Percentiles rank a stretch among this genome's conserved stretches.
Evolutionary conservation across 2,797 vertebrate genomes (phyloP).

Genomic region (Rhadinocentrus ornatus): DNA sequence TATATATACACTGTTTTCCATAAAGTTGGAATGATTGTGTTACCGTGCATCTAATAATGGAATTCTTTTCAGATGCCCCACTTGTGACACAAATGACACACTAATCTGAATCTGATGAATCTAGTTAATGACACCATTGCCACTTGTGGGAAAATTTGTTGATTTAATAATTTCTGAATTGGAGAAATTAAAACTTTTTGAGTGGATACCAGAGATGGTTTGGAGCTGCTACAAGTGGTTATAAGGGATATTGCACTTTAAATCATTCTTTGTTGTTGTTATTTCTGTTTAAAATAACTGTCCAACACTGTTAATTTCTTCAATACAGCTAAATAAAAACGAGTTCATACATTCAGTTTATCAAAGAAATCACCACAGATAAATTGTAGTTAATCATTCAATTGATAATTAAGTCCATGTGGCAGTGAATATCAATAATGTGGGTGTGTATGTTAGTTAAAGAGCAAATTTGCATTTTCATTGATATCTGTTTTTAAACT

Average conservation of each 20-base stretch:
- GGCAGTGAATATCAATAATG: not conserved
- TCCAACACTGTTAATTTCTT: not conserved
- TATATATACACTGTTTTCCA: not conserved
- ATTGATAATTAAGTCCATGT: not conserved
- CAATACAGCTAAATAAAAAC: not conserved
- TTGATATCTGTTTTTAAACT: not conserved
- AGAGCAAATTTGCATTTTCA: not conserved
- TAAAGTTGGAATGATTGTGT: too few relatives aligned
- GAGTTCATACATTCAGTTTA: not conserved
- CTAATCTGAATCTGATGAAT: too few relatives aligned
- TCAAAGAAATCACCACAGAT: not conserved
- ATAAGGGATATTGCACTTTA: not conserved
- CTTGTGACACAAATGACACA: not conserved
- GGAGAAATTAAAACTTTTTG: not conserved
- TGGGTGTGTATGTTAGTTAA: not conserved
- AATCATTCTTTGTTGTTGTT: not conserved
- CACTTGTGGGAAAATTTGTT: too few relatives aligned
- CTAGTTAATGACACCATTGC: too few relatives aligned
- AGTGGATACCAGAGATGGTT: not conserved
- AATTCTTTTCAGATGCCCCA: too few relatives aligned
- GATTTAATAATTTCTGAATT: not conserved
- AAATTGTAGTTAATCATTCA: not conserved
- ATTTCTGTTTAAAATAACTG: not conserved
- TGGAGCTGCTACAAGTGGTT: not conserved
- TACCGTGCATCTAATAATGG: too few relatives aligned